These are phyloP conservation scores for Sisor rabdophorus DNA, from an alignment of 2,113 vertebrate genomes.

Conservation along the genomic window DNA sequence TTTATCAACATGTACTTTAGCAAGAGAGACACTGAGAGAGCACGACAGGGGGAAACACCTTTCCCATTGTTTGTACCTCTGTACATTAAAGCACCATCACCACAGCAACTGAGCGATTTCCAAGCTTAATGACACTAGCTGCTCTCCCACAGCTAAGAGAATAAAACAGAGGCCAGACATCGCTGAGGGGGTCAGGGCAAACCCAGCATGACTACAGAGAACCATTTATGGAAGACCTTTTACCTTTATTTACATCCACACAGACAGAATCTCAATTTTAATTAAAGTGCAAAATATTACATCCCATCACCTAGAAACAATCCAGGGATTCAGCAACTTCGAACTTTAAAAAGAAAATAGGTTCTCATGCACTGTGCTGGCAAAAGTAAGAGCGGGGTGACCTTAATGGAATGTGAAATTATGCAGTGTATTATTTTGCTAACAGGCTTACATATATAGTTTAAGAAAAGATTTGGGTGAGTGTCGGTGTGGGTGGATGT, in stretches of 20 bases:
- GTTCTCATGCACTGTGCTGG: background rate
- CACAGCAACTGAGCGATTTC: slow-evolving; percentile 58
- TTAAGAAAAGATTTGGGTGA: too few relatives aligned
- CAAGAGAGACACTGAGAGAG: background rate
- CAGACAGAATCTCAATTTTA: background rate
- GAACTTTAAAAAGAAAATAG: background rate
- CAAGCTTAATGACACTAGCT: slow-evolving; percentile 5
- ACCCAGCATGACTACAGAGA: background rate
- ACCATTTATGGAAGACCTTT: slow-evolving; percentile 3
- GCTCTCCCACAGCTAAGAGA: background rate
- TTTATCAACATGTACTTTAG: background rate
- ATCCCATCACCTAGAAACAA: slow-evolving; percentile 6
- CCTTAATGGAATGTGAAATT: background rate
- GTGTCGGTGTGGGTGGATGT: too few relatives aligned
- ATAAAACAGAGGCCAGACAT: background rate
- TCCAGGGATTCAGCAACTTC: background rate
- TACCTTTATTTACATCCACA: background rate
- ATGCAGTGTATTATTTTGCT: too few relatives aligned
- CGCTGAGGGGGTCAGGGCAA: background rate
- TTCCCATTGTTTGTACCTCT: background rate
- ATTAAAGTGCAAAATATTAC: background rate
- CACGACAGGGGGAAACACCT: background rate
- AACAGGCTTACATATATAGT: too few relatives aligned
- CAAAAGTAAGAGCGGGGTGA: background rate
- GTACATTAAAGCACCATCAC: slow-evolving; percentile 54